A percentile compares a stretch with the other conserved stretches of the same genome.
Evolutionary conservation across 2,113 vertebrate species (phyloP).

Genomic region (Aegithalos caudatus): DNA sequence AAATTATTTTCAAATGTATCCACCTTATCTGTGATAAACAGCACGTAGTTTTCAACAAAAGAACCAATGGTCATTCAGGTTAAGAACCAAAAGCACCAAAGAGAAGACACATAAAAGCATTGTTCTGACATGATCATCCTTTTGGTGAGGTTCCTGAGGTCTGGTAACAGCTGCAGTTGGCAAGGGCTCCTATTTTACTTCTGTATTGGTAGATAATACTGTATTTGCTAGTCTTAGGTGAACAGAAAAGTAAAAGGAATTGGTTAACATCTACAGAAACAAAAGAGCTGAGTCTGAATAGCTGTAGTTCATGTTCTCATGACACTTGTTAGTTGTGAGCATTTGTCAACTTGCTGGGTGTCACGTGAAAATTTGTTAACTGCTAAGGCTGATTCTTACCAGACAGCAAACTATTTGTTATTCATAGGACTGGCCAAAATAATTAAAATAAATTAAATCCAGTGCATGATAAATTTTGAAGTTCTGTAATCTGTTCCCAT

Average conservation of each 20-base stretch:
- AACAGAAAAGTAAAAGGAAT: not conserved
- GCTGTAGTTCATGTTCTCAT: not conserved
- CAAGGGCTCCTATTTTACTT: not conserved
- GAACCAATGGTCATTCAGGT: not conserved
- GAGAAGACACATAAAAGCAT: not conserved
- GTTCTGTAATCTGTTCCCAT: not conserved
- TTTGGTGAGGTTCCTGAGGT: not conserved
- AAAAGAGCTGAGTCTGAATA: not conserved
- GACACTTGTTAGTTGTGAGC: not conserved
- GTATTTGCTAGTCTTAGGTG: not conserved
- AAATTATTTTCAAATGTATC: not conserved
- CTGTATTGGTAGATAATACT: not conserved
- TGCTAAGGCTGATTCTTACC: not conserved
- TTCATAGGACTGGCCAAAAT: not conserved
- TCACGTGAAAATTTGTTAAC: conserved; percentile 6
- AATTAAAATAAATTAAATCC: conserved; percentile 5
- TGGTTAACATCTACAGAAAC: not conserved
- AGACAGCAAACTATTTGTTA: conserved; percentile 9
- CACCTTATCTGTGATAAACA: not conserved
- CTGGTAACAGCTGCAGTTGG: not conserved
- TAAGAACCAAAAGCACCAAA: not conserved
- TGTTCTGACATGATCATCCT: not conserved
- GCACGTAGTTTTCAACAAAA: not conserved
- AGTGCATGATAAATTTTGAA: not conserved
- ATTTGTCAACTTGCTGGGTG: not conserved